These are phyloP conservation scores for Malacoctenus gilli DNA, from an alignment of 2,797 vertebrate genomes.

Conservation along the genomic window DNA sequence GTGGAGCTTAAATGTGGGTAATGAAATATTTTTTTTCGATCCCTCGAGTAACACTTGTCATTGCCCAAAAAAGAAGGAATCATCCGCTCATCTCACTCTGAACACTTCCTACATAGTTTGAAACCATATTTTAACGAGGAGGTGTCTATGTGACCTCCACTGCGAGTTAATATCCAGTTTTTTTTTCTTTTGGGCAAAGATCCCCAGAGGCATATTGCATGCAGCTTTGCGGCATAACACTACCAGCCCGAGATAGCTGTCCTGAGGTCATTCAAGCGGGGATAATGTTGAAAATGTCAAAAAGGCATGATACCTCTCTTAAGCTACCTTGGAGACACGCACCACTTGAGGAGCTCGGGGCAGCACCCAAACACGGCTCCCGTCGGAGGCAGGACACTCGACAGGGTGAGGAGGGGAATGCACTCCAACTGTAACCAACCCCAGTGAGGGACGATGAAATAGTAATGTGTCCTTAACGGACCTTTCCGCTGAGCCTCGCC, in stretches of 20 bases:
- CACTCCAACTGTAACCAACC: not conserved
- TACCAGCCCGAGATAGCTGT: not conserved
- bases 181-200: not conserved
- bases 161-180: not conserved
- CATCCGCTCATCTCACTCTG: too few relatives aligned
- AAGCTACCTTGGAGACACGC: conserved; percentile 7
- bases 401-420: not conserved
- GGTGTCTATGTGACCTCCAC: too few relatives aligned
- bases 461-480: conserved; percentile 15
- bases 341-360: not conserved
- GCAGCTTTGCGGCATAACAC: not conserved
- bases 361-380: conserved; percentile 7
- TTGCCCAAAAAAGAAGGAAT: too few relatives aligned
- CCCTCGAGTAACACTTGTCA: too few relatives aligned
- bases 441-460: conserved; percentile 9
- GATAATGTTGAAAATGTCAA: not conserved
- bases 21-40: too few relatives aligned
- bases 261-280: not conserved
- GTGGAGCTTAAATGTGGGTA: too few relatives aligned
- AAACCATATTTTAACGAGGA: too few relatives aligned
- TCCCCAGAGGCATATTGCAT: not conserved
- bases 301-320: conserved; percentile 1
- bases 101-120: too few relatives aligned
- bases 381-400: conserved; percentile 7
- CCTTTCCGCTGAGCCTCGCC: not conserved